These are phyloP conservation scores for Artemisiospiza belli DNA, from an alignment of 2,113 vertebrate genomes.

Conservation along the genomic window DNA sequence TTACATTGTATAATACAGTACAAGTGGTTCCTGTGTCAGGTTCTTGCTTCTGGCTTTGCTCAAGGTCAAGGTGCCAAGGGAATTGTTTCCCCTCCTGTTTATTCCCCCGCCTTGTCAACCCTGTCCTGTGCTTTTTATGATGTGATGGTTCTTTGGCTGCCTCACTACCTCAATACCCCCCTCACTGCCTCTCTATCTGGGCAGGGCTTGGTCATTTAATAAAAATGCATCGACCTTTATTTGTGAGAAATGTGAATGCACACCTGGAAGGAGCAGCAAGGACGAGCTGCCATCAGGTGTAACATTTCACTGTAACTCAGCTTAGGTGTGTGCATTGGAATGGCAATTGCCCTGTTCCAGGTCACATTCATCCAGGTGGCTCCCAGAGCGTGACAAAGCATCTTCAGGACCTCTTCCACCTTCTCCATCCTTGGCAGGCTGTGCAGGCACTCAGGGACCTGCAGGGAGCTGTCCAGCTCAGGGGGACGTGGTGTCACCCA, in stretches of 20 bases:
- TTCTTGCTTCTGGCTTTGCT: background rate
- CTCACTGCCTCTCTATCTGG: background rate
- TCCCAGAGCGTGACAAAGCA: background rate
- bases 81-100: background rate
- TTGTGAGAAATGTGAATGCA: background rate
- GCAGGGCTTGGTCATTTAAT: background rate
- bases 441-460: background rate
- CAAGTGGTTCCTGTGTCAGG: background rate
- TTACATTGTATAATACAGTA: background rate
- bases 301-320: background rate
- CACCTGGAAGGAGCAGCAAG: background rate
- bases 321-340: background rate
- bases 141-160: background rate
- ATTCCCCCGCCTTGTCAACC: background rate
- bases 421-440: background rate
- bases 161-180: background rate
- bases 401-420: background rate
- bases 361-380: background rate
- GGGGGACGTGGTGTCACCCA: background rate
- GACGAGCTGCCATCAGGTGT: background rate
- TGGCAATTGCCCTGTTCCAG: background rate
- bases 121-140: background rate
- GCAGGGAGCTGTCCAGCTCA: background rate
- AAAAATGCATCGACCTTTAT: background rate
- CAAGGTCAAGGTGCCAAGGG: background rate